Evolutionary conservation across 2,888 invertebrate species (phyloP).

Genomic region (Lypha dubia): DNA sequence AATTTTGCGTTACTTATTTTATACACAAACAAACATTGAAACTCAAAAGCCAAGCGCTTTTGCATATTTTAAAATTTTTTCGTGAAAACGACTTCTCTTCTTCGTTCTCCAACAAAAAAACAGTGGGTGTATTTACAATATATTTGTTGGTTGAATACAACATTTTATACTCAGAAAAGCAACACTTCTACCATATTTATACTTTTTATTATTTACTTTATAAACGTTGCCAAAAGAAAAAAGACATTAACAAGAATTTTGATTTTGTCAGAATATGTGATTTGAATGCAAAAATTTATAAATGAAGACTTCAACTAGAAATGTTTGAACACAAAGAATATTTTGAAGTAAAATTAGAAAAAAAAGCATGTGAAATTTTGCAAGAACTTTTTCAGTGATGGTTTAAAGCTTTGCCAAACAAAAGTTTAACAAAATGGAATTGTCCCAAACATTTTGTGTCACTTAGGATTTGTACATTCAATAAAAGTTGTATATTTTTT

Average conservation of each 20-base stretch:
- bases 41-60: not conserved
- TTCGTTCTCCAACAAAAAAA: not conserved
- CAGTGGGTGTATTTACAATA: conserved; percentile 38
- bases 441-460: not conserved
- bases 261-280: conserved; percentile 63
- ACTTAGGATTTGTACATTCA: no score
- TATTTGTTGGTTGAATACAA: not conserved
- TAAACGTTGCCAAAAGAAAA: conserved; percentile 30
- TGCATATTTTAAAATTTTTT: conserved; percentile 44
- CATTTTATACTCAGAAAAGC: not conserved
- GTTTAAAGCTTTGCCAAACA: no score
- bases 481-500: no score
- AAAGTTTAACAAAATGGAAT: not conserved
- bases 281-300: conserved; percentile 60
- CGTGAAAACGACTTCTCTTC: conserved; percentile 26
- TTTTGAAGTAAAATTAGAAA: not conserved
- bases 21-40: not conserved
- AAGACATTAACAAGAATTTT: conserved; percentile 61
- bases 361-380: not conserved
- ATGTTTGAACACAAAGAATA: not conserved
- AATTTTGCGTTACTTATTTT: conserved; percentile 6
- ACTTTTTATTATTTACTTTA: conserved; percentile 61
- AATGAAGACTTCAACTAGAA: conserved; percentile 52
- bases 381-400: not conserved
- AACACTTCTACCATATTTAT: not conserved